phyloP scores from a whole-genome alignment of 2,113 vertebrate genomes.

The Urocolius indicus region DNA sequence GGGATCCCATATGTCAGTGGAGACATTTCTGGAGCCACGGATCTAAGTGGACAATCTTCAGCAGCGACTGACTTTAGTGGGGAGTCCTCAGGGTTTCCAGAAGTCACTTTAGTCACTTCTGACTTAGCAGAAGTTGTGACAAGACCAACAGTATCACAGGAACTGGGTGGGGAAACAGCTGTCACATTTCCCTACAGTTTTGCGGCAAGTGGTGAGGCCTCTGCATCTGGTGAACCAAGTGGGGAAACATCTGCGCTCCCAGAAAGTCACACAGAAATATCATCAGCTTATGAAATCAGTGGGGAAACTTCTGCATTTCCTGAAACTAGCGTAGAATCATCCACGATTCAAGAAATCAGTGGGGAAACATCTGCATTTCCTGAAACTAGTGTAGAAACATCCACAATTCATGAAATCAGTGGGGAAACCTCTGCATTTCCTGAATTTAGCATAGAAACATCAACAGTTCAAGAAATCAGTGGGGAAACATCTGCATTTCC shows the following conservation, averaged over 20 bases:
- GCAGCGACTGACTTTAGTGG: constrained; percentile 64
- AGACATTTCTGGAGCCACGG: constrained; percentile 67
- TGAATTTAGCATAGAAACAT: not conserved
- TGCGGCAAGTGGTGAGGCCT: constrained; percentile 68
- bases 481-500: constrained; percentile 56
- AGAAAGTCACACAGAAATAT: constrained; percentile 61
- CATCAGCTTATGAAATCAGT: constrained; percentile 71
- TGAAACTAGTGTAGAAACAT: not conserved
- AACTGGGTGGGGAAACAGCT: constrained; percentile 76
- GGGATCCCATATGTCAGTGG: constrained; percentile 70
- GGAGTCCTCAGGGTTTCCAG: constrained; percentile 75
- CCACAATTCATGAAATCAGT: constrained; percentile 1
- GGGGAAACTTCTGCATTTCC: constrained; percentile 55
- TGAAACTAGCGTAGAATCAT: constrained; percentile 67
- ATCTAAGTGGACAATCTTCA: constrained; percentile 69
- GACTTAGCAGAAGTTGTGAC: constrained; percentile 77
- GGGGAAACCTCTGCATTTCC: not conserved
- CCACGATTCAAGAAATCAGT: constrained; percentile 61
- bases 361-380: constrained; percentile 60
- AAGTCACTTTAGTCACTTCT: constrained; percentile 76
- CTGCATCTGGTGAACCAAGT: constrained; percentile 63
- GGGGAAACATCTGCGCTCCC: constrained; percentile 63
- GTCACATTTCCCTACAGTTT: constrained; percentile 66
- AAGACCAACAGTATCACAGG: constrained; percentile 70
- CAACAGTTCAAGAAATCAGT: constrained; percentile 8